A percentile compares a stretch with the other conserved stretches of the same genome.
These are phyloP conservation scores for Augochlora pura DNA, from an alignment of 1,140 invertebrate genomes.

Conservation along the genomic window DNA sequence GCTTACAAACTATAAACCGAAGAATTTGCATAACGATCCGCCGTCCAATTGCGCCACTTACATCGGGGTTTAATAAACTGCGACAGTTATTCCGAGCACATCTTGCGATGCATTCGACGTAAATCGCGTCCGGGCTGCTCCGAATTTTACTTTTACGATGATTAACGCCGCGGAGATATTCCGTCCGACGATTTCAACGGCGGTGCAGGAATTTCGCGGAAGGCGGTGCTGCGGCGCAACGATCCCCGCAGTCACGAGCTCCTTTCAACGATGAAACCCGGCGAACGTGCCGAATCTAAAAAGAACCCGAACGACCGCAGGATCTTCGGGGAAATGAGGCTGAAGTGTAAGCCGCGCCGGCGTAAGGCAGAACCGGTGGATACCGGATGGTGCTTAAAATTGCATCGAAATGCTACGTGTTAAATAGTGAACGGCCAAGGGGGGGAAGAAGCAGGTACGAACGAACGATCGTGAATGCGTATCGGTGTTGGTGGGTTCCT, in stretches of 20 bases:
- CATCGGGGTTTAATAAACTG: too few relatives aligned
- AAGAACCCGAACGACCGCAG: background rate
- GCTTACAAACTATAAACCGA: too few relatives aligned
- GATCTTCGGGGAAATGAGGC: background rate
- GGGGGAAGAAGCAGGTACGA: background rate
- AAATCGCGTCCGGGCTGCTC: too few relatives aligned
- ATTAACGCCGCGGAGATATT: too few relatives aligned
- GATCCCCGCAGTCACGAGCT: conserved; percentile 8
- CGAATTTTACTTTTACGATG: too few relatives aligned
- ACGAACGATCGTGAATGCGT: background rate
- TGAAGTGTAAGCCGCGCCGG: too few relatives aligned
- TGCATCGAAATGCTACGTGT: conserved; percentile 8
- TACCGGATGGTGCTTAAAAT: background rate
- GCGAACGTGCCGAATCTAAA: background rate
- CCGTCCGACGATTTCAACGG: background rate
- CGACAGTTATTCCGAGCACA: too few relatives aligned
- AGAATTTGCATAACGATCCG: too few relatives aligned
- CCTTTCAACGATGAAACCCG: background rate
- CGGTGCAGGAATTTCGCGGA: background rate
- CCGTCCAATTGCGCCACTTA: too few relatives aligned
- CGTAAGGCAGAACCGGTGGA: background rate
- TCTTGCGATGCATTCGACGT: too few relatives aligned
- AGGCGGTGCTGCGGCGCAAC: background rate
- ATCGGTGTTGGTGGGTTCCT: too few relatives aligned
- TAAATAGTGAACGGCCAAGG: conserved; percentile 22